phyloP scores from a whole-genome alignment of 1,140 invertebrate genomes.

The Drosophila tristis region DNA sequence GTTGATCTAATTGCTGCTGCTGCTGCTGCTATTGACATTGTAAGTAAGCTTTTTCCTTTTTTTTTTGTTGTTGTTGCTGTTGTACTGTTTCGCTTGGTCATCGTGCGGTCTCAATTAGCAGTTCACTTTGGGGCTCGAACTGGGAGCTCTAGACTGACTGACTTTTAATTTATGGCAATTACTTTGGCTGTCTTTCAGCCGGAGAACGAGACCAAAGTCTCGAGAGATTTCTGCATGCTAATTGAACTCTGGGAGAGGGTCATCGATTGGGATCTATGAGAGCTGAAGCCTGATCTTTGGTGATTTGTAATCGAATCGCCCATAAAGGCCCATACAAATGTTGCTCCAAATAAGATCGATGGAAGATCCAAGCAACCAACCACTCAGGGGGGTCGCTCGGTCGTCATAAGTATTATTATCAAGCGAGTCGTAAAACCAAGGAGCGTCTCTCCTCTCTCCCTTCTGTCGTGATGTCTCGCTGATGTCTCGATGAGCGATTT shows the following conservation, averaged over 20 bases:
- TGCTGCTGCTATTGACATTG: slow-evolving; percentile 37
- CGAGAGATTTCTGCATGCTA: slow-evolving; percentile 61
- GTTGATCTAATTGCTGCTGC: slow-evolving; percentile 65
- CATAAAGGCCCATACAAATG: slow-evolving; percentile 13
- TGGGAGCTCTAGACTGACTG: slow-evolving; percentile 21
- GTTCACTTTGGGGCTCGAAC: slow-evolving; percentile 29
- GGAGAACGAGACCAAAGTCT: background rate
- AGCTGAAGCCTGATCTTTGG: background rate
- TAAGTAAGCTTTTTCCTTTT: slow-evolving; percentile 14
- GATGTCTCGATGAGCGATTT: slow-evolving; percentile 46
- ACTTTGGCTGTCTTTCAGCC: slow-evolving; percentile 57
- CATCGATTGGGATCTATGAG: slow-evolving; percentile 15
- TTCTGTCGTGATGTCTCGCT: slow-evolving; percentile 23
- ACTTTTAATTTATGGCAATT: slow-evolving; percentile 77
- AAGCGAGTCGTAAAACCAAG: slow-evolving; percentile 43
- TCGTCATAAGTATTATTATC: slow-evolving; percentile 35
- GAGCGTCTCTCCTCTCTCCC: slow-evolving; percentile 19
- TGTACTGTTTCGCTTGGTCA: slow-evolving; percentile 9
- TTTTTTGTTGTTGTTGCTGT: slow-evolving; percentile 26
- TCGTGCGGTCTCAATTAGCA: slow-evolving; percentile 69
- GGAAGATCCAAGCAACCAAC: slow-evolving; percentile 5
- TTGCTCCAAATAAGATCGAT: slow-evolving; percentile 57
- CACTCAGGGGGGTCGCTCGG: slow-evolving; percentile 45
- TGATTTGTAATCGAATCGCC: slow-evolving; percentile 7
- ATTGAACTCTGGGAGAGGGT: slow-evolving; percentile 51